Conservation (phyloP, 2,797 vertebrate species). For the Ciconia nigra region DNA sequence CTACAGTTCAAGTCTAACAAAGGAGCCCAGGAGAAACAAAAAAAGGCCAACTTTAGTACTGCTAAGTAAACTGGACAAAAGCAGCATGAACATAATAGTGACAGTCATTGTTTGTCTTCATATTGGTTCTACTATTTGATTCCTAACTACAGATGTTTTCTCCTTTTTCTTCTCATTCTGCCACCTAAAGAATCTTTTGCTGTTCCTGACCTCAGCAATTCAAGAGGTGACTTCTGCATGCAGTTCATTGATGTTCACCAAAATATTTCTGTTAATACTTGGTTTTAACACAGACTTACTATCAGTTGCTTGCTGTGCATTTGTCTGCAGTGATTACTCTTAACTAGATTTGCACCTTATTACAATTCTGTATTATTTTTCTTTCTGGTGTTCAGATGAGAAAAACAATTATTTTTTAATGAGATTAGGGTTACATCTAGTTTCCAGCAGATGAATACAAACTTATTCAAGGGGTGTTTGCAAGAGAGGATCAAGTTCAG, state of each 20-base stretch:
- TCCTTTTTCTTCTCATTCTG: constrained; percentile 75
- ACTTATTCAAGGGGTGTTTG: neutral
- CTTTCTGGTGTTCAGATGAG: neutral
- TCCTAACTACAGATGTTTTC: constrained; percentile 83
- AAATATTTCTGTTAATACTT: neutral
- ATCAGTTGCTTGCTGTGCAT: constrained; percentile 34
- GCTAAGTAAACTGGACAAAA: neutral
- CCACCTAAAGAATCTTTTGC: constrained; percentile 96
- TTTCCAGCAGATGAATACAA: neutral
- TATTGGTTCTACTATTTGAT: constrained; percentile 53
- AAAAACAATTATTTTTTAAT: neutral
- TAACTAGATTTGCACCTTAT: neutral
- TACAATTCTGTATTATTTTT: neutral
- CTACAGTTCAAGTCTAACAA: neutral
- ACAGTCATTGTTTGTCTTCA: constrained; percentile 5
- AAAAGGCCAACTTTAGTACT: neutral
- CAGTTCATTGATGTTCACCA: constrained; percentile 73
- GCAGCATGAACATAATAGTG: neutral
- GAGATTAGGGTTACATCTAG: neutral
- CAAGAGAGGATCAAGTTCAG: neutral
- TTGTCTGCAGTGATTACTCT: constrained; percentile 15
- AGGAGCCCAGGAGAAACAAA: neutral
- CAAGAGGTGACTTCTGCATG: constrained; percentile 97
- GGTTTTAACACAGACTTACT: constrained; percentile 34
- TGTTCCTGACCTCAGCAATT: constrained; percentile 99